Evolutionary conservation across 2,113 vertebrate genomes (phyloP), one percentile per base, ranked within the genome.

Genomic region (Psophia crepitans): DNA sequence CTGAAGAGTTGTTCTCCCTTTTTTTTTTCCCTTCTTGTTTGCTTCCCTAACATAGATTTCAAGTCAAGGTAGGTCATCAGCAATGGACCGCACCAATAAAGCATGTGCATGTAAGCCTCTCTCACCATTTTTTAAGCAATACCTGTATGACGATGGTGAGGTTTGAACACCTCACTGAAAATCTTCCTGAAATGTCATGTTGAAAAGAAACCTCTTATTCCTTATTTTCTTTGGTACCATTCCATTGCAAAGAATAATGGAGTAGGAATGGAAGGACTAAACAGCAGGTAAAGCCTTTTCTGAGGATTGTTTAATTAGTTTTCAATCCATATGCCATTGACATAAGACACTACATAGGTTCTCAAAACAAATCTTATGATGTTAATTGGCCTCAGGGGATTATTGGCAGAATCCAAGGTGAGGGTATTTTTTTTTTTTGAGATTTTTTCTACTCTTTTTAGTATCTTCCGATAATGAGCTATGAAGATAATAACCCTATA

Each of bases 81-180:
- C 46, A 68, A 46, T 41, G 24, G 33, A 64, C 41, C 3, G 1
- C 28, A 46, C 28, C 71, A 54, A 35, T 44, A 61, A 58, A 66
- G 7, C 9, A 37, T 9, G 12, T n/a, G n/a, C 21, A 41, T 30
- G 3, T 43, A 71, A 90, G 33, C 14, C 8, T 68, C 19, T 58
- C 23, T 41, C 28, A 58, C 5, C 4, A 15, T 60, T 54, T 28
- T 64, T 85, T 63, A 77, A 87, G 35, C 8, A 58, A 37, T 13
- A 64, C 2, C 3, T 0, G 0, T 43, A 73, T 8, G 11, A 75
- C 11, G 16, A 17, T 13, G 9, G 26, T 66, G 27, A 83, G 13
- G 30, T 69, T 87, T 77, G 54, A 85, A 85, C 4, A n/a, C 7
- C 13, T 66, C 22, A 63, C 28, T 54, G 43, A 60, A 89, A 89